Percentiles rank a stretch among this genome's conserved stretches.
These are phyloP conservation scores for Carterocephalus palaemon DNA, from an alignment of 2,888 invertebrate genomes.

Conservation along the genomic window DNA sequence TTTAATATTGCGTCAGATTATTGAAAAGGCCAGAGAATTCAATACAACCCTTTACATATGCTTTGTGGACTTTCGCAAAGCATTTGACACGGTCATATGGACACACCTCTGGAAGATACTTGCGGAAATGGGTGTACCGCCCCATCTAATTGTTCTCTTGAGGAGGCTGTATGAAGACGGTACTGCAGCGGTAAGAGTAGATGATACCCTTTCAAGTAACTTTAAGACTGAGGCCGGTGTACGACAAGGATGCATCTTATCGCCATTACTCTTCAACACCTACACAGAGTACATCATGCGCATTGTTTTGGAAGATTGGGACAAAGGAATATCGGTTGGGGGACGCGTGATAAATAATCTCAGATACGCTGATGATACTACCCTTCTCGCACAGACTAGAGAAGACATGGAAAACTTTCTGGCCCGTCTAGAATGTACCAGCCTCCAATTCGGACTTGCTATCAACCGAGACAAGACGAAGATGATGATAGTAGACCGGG, in stretches of 20 bases:
- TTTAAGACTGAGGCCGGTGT: neutral
- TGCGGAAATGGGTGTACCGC: slow-evolving; percentile 4
- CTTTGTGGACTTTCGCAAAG: slow-evolving; percentile 1
- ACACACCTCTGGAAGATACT: neutral
- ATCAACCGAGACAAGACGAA: slow-evolving; percentile 2
- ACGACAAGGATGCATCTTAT: slow-evolving; percentile 1
- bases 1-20: neutral
- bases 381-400: neutral
- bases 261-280: too few species aligned
- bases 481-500: slow-evolving; percentile 1
- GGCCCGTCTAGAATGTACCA: neutral
- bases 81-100: slow-evolving; percentile 2
- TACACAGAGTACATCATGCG: too few species aligned
- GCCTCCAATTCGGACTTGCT: neutral
- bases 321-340: too few species aligned
- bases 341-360: too few species aligned
- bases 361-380: too few species aligned
- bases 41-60: neutral
- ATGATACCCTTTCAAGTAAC: neutral
- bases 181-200: neutral
- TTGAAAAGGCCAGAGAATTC: slow-evolving; percentile 3
- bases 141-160: neutral
- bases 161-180: neutral
- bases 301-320: too few species aligned
- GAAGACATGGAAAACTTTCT: neutral